phyloP scores from a whole-genome alignment of 2,113 vertebrate species.

The Lethenteron reissneri region DNA sequence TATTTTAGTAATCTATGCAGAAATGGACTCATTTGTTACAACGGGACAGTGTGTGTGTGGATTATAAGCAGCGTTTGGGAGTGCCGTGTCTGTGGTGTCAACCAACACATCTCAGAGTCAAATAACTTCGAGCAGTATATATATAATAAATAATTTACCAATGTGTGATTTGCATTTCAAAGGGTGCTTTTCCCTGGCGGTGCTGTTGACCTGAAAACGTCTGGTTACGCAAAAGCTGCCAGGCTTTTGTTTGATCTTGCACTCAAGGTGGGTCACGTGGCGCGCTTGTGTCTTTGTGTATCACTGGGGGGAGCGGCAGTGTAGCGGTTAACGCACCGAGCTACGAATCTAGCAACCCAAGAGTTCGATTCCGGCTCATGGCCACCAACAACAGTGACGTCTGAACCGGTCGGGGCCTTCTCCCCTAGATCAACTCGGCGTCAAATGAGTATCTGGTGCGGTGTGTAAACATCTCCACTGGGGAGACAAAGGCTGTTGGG shows the following conservation, averaged over 20 bases:
- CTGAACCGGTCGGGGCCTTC: too few relatives aligned
- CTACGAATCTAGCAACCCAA: too few relatives aligned
- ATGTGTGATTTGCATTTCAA: neutral
- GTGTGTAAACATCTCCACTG: too few relatives aligned
- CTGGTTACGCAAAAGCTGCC: slow-evolving; percentile 29
- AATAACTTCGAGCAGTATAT: neutral
- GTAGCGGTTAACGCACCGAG: too few relatives aligned
- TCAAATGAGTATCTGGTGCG: too few relatives aligned
- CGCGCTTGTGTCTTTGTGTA: too few relatives aligned
- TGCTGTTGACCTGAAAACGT: slow-evolving; percentile 21
- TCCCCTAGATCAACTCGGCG: too few relatives aligned
- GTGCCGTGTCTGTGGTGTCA: neutral
- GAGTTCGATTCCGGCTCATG: too few relatives aligned
- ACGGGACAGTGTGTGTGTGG: neutral
- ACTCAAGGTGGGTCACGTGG: slow-evolving; percentile 17
- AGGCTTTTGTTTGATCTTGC: slow-evolving; percentile 30
- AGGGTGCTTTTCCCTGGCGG: slow-evolving; percentile 36
- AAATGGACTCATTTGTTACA: too few relatives aligned
- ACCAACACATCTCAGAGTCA: neutral
- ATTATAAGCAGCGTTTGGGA: neutral
- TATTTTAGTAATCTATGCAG: neutral
- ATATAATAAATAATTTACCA: neutral
- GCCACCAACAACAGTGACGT: too few relatives aligned
- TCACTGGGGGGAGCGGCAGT: too few relatives aligned
- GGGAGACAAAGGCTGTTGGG: too few relatives aligned